Base-by-base conservation (phyloP, 2,113 vertebrate genomes). In the Nannospalax galili region DNA sequence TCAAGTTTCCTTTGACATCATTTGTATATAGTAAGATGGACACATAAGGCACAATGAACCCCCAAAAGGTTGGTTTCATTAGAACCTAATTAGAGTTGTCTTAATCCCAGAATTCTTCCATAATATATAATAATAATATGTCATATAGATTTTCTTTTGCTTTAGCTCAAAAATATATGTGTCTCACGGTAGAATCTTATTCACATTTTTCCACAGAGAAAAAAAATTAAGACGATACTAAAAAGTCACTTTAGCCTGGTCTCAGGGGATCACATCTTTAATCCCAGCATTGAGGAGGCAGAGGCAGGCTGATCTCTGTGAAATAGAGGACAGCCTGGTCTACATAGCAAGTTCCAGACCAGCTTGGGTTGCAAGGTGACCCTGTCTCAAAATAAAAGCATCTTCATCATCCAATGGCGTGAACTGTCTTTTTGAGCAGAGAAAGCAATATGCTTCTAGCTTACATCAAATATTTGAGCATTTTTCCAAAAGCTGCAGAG, bases 341-440 rank as follows among this genome's bases (percentile, higher is more conserved):
- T 11, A 52, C 48, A 52, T 52, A 52, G 48, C 48, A 52, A 52
- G 48, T 11, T 52, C 48, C 48, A 7, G 48, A 11, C 48, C 48
- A 52, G 48, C 48, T 52, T 6, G 48, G 48, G 48, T 11, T 52
- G 11, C 48, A 52, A 11, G 48, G 48, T n/a, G n/a, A n/a, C n/a
- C n/a, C n/a, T n/a, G n/a, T n/a, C n/a, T n/a, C n/a, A n/a, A n/a
- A n/a, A n/a, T n/a, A n/a, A n/a, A n/a, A n/a, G n/a, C n/a, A 6
- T 52, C 11, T 52, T 52, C 48, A 52, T 52, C 48, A 94, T 65
- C 37, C 22, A 90, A 12, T 77, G 45, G 80, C 78, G 92, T 32
- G 40, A 95, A 67, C 37, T 78, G 24, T 45, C 86, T 94, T 89
- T 88, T 77, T 85, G 56, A 91, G 84, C 24, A 69, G 92, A 91